Evolutionary conservation across 2,888 invertebrate species (phyloP), one percentile per base, ranked within the genome.

Genomic region (Dilophus febrilis): DNA sequence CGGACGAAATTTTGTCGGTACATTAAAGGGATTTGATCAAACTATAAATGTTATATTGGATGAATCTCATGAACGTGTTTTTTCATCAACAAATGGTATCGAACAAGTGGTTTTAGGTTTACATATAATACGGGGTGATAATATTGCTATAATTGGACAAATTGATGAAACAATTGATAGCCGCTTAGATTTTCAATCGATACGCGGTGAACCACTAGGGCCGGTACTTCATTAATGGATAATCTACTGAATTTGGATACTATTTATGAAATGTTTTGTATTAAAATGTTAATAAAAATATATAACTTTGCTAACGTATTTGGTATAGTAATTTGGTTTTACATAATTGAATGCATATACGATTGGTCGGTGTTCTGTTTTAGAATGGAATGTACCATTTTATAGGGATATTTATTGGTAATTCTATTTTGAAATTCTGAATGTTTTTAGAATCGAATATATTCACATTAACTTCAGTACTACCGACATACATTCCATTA

Each of bases 61-160:
- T 56, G 97, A 98, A 63, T 92, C 94, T 28, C 94, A 95, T 56
- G 98, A 99, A 63, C 70, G 98, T 52, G 94, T 98, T n/a, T 98
- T 90, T 64, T 94, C 91, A 37, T 77, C 83, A 10, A 76, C 81
- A 2, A 74, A 83, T 49, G 97, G 97, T 26, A 87, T 98, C 28
- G 88, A 90, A 54, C 86, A 88, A 64, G 94, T 98, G 42, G 87
- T 92, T 42, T 71, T 99, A 34, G 98, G 98, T 17, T 70, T 98
- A 39, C 97, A 98, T 58, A 94, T 98, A 47, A 91, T 98, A 49
- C 72, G 98, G 52, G 98, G 98, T 44, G 97, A 99, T 57, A 98
- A 98, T 66, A 88, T 98, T 71, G 86, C 85, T 4, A 77, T 87
- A 33, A 79, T 87, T 45, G 86, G 86, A 32, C 77, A 83, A 59